A percentile compares a stretch with the other conserved stretches of the same genome.
Conservation (phyloP, 1,140 invertebrate genomes). For the Zelostemma sp. region DNA sequence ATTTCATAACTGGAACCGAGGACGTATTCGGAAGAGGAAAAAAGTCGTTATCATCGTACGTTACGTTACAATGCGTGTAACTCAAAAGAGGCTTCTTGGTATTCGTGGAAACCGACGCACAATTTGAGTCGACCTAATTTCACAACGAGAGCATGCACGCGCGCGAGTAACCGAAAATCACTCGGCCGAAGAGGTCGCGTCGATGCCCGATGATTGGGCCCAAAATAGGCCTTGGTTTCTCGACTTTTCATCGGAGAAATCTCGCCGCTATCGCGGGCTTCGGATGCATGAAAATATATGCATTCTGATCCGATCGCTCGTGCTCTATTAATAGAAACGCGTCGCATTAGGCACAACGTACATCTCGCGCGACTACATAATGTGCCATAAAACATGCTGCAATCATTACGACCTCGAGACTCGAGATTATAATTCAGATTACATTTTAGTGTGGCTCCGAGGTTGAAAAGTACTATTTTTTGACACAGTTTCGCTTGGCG, state of each 20-base stretch:
- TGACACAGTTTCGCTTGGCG: not conserved
- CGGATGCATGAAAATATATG: not conserved
- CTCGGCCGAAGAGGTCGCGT: no score
- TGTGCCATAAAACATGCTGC: not conserved
- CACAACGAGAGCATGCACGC: not conserved
- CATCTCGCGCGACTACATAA: not conserved
- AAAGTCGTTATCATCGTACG: not conserved
- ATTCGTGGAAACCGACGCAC: not conserved
- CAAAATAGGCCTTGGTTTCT: no score
- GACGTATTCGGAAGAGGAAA: not conserved
- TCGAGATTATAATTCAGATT: conserved; percentile 3
- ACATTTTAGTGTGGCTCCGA: not conserved
- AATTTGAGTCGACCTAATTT: not conserved
- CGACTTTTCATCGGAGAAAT: no score
- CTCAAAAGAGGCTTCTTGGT: conserved; percentile 1
- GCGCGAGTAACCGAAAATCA: not conserved
- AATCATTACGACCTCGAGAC: conserved; percentile 2
- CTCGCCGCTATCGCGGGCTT: no score
- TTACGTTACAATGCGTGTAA: no score
- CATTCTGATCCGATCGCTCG: not conserved
- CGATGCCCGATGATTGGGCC: no score
- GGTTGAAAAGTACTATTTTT: not conserved
- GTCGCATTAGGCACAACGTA: not conserved
- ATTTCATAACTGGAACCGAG: no score
- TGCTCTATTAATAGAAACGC: not conserved